Percentiles rank a stretch among this genome's conserved stretches.
phyloP scores from a whole-genome alignment of 30 jellyfish, hydroid and myxozoan species.

The Phacellophora camtschatica region DNA sequence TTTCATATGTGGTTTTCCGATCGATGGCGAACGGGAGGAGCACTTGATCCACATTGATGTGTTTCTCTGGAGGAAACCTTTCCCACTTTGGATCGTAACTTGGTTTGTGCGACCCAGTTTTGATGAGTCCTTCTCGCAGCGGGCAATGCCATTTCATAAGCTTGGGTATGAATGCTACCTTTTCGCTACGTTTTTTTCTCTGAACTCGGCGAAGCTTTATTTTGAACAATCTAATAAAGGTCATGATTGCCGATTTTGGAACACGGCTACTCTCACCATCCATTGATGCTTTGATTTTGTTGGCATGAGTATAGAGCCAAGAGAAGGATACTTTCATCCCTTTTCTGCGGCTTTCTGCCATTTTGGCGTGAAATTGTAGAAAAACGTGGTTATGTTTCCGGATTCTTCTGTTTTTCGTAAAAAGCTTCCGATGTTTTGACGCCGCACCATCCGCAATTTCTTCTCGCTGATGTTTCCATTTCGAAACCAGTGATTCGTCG shows the following conservation, averaged over 20 bases:
- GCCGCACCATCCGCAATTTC: conserved; percentile 48
- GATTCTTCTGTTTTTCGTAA: conserved; percentile 30
- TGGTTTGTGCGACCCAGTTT: conserved; percentile 20
- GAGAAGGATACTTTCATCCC: conserved; percentile 57
- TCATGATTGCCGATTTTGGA: conserved; percentile 17
- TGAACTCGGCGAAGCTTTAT: conserved; percentile 49
- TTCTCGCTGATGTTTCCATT: conserved; percentile 21
- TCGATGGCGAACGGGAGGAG: conserved; percentile 64
- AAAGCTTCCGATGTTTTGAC: conserved; percentile 11
- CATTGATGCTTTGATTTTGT: conserved; percentile 9
- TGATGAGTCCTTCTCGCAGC: conserved; percentile 55
- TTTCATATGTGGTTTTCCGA: conserved; percentile 23
- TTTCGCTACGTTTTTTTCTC: conserved; percentile 27
- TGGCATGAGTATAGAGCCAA: conserved; percentile 45
- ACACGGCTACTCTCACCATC: not conserved
- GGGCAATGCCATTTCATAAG: conserved; percentile 62
- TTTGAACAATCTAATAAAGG: conserved; percentile 5
- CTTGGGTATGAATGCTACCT: conserved; percentile 7
- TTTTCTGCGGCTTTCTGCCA: conserved; percentile 1
- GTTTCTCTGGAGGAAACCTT: conserved; percentile 46
- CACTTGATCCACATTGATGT: conserved; percentile 47
- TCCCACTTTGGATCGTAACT: conserved; percentile 63
- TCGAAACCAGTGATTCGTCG: conserved; percentile 19
- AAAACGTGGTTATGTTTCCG: conserved; percentile 32
- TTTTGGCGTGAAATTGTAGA: conserved; percentile 7